phyloP scores from a whole-genome alignment of 2,888 invertebrate genomes.

The Hirtodrosophila trivittata region DNA sequence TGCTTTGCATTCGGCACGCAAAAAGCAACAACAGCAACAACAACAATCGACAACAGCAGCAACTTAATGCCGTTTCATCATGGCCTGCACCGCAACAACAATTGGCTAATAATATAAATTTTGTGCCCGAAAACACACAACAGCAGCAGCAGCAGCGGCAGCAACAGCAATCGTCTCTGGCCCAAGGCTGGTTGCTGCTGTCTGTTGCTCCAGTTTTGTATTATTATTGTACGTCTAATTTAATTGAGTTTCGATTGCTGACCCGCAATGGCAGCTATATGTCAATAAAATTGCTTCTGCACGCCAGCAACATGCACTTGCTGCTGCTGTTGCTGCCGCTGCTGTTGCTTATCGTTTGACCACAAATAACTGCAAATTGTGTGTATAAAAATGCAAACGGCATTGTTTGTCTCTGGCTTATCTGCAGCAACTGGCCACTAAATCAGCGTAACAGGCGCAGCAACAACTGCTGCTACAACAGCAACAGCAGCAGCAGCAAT shows the following conservation, averaged over 20 bases:
- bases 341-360: constrained; percentile 56
- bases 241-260: constrained; percentile 78
- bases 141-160: constrained; percentile 27
- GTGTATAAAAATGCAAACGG: constrained; percentile 64
- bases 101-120: constrained; percentile 75
- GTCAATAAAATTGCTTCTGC: constrained; percentile 61
- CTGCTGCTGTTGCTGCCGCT: constrained; percentile 15
- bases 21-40: constrained; percentile 50
- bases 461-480: constrained; percentile 24
- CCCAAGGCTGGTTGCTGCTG: constrained; percentile 41
- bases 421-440: constrained; percentile 66
- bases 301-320: constrained; percentile 60
- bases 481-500: constrained; percentile 44
- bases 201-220: constrained; percentile 52
- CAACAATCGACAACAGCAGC: constrained; percentile 27
- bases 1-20: constrained; percentile 74
- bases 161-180: constrained; percentile 44
- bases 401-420: constrained; percentile 74
- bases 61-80: constrained; percentile 61
- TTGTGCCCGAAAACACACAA: constrained; percentile 53
- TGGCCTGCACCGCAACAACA: constrained; percentile 58
- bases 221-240: constrained; percentile 61
- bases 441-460: constrained; percentile 69
- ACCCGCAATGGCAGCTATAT: constrained; percentile 69
- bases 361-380: constrained; percentile 80